Percentiles rank a stretch among this genome's conserved stretches.
These are phyloP conservation scores for Artibeus jamaicensis DNA, from an alignment of 2,797 vertebrate genomes.

Conservation along the genomic window DNA sequence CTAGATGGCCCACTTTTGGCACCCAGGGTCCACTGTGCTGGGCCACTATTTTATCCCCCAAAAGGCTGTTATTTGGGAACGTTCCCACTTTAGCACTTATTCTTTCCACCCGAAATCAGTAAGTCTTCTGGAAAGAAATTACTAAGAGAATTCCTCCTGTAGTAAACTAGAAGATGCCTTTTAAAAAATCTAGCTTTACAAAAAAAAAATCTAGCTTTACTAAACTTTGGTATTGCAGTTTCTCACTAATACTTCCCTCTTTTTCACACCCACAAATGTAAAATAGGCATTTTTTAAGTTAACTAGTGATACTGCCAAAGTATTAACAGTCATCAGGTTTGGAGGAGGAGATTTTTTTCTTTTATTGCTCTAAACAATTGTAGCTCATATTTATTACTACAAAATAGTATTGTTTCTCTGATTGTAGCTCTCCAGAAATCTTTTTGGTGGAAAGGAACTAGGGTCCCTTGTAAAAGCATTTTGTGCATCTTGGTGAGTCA, in stretches of 20 bases:
- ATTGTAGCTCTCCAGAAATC: neutral
- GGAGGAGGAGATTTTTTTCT: neutral
- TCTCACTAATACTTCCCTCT: neutral
- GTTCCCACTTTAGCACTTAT: neutral
- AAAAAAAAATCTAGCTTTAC: neutral
- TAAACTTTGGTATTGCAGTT: neutral
- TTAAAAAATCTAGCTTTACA: neutral
- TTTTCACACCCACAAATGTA: neutral
- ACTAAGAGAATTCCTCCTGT: neutral
- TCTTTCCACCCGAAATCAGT: constrained; percentile 22
- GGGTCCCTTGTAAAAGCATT: accelerated
- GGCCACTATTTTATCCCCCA: neutral
- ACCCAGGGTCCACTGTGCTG: neutral
- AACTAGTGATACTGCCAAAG: neutral
- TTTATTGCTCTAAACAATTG: neutral
- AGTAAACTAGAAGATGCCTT: neutral
- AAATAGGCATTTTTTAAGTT: constrained; percentile 40
- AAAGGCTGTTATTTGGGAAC: neutral
- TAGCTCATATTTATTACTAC: neutral
- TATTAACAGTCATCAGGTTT: neutral
- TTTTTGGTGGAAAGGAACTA: neutral
- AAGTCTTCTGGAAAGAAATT: constrained; percentile 36
- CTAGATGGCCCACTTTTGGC: neutral
- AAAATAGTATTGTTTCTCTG: neutral
- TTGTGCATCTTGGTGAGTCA: neutral